Evolutionary conservation across 2,797 vertebrate genomes (phyloP), one percentile per base, ranked within the genome.

Genomic region (Echeneis naucrates): DNA sequence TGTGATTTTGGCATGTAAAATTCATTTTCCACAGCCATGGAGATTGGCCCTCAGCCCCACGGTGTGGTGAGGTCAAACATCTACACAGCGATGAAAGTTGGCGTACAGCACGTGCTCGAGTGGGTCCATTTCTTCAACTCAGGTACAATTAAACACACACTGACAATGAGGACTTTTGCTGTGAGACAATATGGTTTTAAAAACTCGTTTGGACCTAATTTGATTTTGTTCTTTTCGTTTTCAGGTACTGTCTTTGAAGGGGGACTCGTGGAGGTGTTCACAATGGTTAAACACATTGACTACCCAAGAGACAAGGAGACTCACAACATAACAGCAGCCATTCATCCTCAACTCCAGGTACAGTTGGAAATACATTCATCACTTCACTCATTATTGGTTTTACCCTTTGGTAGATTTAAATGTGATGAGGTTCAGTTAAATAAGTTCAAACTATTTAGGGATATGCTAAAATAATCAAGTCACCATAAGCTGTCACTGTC

Each of bases 31-130:
- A 19, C 81, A 96, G 96, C 67, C 4, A 85, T 97, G 74, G 96
- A 97, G 86, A 81, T 97, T 1, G 96, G 96, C 7, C 95, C 95
- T 6, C 96, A 97, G 78, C 93, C 96, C 2, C 96, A 97, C 2
- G 94, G 95, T 0, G 92, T 96, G 24, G 87, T 95, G 74, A 88
- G 94, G 69, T 95, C 96, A 1, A 94, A 95, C 78, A 53, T 94
- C 37, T 94, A 94, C 24, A 77, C 83, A 0, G 73, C 78, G 8
- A 95, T 96, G 95, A 93, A 90, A 75, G 68, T 78, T 13, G 88
- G 93, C 5, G 90, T 96, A 63, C 90, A 91, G 40, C 85, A 92
- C 19, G 76, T 86, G 77, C 83, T 96, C 40, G 93, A 96, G 33
- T 96, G 96, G 94, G 82, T 95, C 35, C 86, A 89, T 55, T 88